Evolutionary conservation across 2,797 vertebrate genomes (phyloP), one percentile per base, ranked within the genome.

Genomic region (Tympanoctomys barrerae): DNA sequence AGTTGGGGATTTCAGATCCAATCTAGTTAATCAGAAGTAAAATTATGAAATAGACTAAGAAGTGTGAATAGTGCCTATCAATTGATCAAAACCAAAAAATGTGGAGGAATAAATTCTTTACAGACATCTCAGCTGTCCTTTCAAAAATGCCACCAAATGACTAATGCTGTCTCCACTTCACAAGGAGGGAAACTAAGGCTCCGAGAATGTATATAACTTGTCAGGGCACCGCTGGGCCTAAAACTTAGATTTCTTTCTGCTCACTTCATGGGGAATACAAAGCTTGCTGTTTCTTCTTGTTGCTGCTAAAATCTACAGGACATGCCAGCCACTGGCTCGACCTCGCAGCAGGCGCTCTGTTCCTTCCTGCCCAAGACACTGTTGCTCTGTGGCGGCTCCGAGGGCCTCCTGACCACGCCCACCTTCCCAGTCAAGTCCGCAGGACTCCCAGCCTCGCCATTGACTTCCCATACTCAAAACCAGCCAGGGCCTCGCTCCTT

Each of bases 21-120:
- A 19, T 26, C 18, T n/a, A 14, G 80, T 8, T 19, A 36, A 86
- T 73, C 14, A 1, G 78, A 54, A 73, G 10, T 62, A 46, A 49
- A 61, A 26, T 62, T 39, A 7, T 26, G 78, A 94, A 94, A 57
- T 22, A 96, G 28, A 89, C 5, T 59, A 64, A 90, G 73, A 70
- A 80, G 49, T 77, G 16, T 28, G n/a, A 33, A 12, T 61, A 61
- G 26, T 73, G 36, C 22, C 39, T 7, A 1, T 11, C 13, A 1
- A 33, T 77, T 66, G 54, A n/a, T 61, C 64, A 39, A 18, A 12
- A 46, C 57, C 80, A 88, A 85, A 90, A 88, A 59, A 42, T 18
- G 11, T 31, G 36, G 13, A 79, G 42, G 64, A 85, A 5, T n/a
- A 68, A 92, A 54, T 22, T 28, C 39, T 57, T 85, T 52, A 54